phyloP scores from a whole-genome alignment of 2,113 vertebrate species.

The Perccottus glenii region DNA sequence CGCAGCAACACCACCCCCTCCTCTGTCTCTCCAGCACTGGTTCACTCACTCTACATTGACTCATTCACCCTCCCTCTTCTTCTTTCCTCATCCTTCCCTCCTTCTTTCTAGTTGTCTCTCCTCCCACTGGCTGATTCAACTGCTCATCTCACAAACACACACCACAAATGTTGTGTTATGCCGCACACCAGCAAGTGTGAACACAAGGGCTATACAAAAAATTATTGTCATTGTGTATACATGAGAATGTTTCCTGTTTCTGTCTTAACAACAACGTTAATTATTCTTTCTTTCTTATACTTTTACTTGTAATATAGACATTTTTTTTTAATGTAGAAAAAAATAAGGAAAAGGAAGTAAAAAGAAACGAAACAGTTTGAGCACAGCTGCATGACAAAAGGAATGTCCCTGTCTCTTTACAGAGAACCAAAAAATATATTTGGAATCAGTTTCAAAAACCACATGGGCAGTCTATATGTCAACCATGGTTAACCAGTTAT shows the following conservation, averaged over 20 bases:
- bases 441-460: too few species aligned
- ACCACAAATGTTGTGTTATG: conserved; percentile 51
- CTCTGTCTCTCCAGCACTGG: conserved; percentile 50
- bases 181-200: conserved; percentile 37
- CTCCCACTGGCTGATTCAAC: conserved; percentile 67
- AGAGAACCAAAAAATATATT: too few species aligned
- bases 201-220: conserved; percentile 46
- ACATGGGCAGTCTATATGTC: too few species aligned
- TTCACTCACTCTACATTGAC: conserved; percentile 58
- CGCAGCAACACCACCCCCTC: conserved; percentile 51
- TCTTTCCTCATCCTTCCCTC: conserved; percentile 37
- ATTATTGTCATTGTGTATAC: conserved; percentile 28
- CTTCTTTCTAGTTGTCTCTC: conserved; percentile 49
- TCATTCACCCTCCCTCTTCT: conserved; percentile 67
- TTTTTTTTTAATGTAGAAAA: too few species aligned
- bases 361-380: neutral
- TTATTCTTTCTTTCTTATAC: neutral
- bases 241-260: conserved; percentile 18
- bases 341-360: neutral
- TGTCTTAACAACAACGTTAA: conserved; percentile 14
- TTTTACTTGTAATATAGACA: too few species aligned
- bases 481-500: too few species aligned
- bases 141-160: conserved; percentile 23
- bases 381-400: neutral
- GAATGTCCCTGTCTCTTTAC: too few species aligned